Evolutionary conservation across 2,113 vertebrate species (phyloP), one percentile per base, ranked within the genome.

Genomic region (Ovis aries): DNA sequence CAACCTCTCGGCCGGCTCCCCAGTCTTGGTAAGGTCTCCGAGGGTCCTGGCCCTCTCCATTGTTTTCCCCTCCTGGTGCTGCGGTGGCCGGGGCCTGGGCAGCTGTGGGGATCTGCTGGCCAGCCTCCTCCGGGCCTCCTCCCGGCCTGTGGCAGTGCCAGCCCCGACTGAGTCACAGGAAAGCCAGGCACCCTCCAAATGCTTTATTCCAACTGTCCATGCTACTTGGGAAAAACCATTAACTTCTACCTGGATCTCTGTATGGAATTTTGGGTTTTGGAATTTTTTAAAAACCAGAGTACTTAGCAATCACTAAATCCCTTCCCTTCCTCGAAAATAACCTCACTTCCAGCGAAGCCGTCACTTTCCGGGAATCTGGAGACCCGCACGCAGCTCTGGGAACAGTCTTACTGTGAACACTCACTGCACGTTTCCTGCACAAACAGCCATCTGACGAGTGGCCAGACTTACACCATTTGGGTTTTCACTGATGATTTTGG

Each of bases 11-110:
- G 81, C 92, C 14, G 16, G 55, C 15, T 40, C 0, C 62, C 86
- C 60, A 80, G 78, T 95, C 91, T 95, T 97, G 94, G 43, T 16
- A 2, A 59, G 62, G 60, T 50, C 91, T 98, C 98, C 64, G 53
- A 84, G 60, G n/a, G 82, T 91, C 96, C 40, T 53, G 21, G 9
- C 21, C 96, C 40, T 53, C 17, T 9, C 14, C 55, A 55, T 19
- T 52, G 33, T 91, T 89, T 91, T 53, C 59, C 15, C 14, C 7
- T 27, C 25, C 21, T 23, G 40, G 27, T 40, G 62, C 94, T 43
- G 93, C 80, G 19, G 77, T 91, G 92, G 12, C 25, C 0, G 14
- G 93, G 97, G 91, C 97, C 94, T 94, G 82, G 11, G 96, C 95
- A 80, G 89, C 92, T 71, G 14, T 27, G 50, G 48, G 89, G 91